These are phyloP conservation scores for Heliconius hewitsoni DNA, from an alignment of 1,140 invertebrate species.

Conservation along the genomic window DNA sequence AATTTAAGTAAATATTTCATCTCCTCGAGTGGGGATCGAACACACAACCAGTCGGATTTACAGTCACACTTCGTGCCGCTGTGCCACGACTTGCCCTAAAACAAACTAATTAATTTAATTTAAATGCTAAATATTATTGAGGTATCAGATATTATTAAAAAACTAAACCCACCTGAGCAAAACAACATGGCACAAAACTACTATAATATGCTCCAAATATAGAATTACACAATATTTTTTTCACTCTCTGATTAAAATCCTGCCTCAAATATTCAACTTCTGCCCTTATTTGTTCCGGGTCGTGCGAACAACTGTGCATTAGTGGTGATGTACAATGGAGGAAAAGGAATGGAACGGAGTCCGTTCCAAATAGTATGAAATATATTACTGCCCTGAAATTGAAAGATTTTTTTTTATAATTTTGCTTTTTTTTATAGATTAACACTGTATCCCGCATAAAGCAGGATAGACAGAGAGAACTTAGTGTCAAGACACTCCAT, in stretches of 20 bases:
- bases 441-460: background rate
- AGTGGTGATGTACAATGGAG: slow-evolving; percentile 77
- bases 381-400: slow-evolving; percentile 89
- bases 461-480: background rate
- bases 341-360: slow-evolving; percentile 87
- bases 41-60: too few species aligned
- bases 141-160: too few species aligned
- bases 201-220: slow-evolving; percentile 95
- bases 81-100: too few species aligned
- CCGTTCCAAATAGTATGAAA: slow-evolving; percentile 91
- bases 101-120: too few species aligned
- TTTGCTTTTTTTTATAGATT: background rate
- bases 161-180: slow-evolving; percentile 86
- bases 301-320: slow-evolving; percentile 87
- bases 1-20: too few species aligned
- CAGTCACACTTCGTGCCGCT: too few species aligned
- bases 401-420: background rate
- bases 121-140: too few species aligned
- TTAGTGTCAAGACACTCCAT: background rate
- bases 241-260: slow-evolving; percentile 94
- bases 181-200: slow-evolving; percentile 93
- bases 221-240: slow-evolving; percentile 94
- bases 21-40: too few species aligned
- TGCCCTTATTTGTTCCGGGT: slow-evolving; percentile 86
- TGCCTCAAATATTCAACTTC: slow-evolving; percentile 92